phyloP scores from a whole-genome alignment of 2,888 invertebrate genomes.

The Pandemis corylana region DNA sequence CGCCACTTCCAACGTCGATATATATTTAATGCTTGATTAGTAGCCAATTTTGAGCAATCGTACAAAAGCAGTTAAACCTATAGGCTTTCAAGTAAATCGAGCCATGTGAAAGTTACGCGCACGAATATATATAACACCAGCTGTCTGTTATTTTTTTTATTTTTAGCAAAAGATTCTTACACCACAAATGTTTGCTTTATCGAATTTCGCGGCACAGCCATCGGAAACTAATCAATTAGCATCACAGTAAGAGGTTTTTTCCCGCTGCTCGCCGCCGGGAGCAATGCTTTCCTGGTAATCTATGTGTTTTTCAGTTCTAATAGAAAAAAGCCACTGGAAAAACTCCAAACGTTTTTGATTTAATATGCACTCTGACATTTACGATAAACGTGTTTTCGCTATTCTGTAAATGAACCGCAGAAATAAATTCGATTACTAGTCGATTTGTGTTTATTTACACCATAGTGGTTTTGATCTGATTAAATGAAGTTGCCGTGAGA shows the following conservation, averaged over 20 bases:
- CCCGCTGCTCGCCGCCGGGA: slow-evolving; percentile 37
- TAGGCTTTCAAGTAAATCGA: not conserved
- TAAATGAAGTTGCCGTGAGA: slow-evolving; percentile 14
- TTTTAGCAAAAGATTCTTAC: slow-evolving; percentile 14
- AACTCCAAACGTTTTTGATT: slow-evolving; percentile 50
- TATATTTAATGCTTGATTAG: not conserved
- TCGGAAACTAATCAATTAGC: slow-evolving; percentile 48
- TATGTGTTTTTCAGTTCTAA: slow-evolving; percentile 47
- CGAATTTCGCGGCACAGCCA: slow-evolving; percentile 28
- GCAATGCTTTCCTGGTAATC: slow-evolving; percentile 42
- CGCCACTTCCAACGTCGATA: not conserved
- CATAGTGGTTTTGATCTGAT: slow-evolving; percentile 8
- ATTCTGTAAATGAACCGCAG: not conserved
- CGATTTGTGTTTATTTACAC: not conserved
- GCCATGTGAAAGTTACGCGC: not conserved
- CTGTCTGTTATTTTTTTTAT: not conserved
- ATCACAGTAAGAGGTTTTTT: slow-evolving; percentile 43
- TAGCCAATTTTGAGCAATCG: not conserved
- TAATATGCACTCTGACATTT: slow-evolving; percentile 37
- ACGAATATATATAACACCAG: not conserved
- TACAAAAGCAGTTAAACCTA: not conserved
- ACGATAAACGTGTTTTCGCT: slow-evolving; percentile 17
- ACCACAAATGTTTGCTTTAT: slow-evolving; percentile 34
- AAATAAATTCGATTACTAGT: not conserved
- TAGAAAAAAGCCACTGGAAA: slow-evolving; percentile 49